Percentiles rank a stretch among this genome's conserved stretches.
These are phyloP conservation scores for Brachynemurus nebulosus DNA, from an alignment of 2,888 invertebrate genomes.

Conservation along the genomic window DNA sequence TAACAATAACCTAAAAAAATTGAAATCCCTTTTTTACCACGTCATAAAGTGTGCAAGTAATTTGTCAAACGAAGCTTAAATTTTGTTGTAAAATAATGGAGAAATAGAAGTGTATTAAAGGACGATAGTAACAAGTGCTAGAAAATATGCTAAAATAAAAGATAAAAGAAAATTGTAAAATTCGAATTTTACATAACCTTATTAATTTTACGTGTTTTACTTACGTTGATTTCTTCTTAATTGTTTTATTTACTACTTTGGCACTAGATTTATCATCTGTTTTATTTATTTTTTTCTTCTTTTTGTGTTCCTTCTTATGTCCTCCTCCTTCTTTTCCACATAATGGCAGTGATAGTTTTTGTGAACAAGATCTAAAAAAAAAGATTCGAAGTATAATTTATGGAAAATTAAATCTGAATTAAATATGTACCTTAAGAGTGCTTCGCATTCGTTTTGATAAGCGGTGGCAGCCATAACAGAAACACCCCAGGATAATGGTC, in stretches of 20 bases:
- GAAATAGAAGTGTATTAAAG: too few species aligned
- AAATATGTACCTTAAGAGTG: slow-evolving; percentile 37
- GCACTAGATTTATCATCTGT: slow-evolving; percentile 13
- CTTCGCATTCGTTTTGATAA: slow-evolving; percentile 42
- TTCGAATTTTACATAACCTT: too few species aligned
- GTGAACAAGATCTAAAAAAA: slow-evolving; percentile 44
- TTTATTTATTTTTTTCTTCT: slow-evolving; percentile 19
- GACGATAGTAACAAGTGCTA: too few species aligned
- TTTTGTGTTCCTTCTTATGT: slow-evolving; percentile 20
- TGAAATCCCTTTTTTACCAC: too few species aligned
- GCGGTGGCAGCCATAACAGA: slow-evolving; percentile 41
- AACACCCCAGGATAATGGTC: slow-evolving; percentile 53
- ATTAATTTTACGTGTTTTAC: background rate
- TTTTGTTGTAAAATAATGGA: too few species aligned
- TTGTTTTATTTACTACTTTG: slow-evolving; percentile 18
- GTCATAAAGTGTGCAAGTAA: too few species aligned
- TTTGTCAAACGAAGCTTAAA: too few species aligned
- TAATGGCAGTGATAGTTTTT: slow-evolving; percentile 38
- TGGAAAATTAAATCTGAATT: slow-evolving; percentile 4
- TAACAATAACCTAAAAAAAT: too few species aligned
- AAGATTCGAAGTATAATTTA: too few species aligned
- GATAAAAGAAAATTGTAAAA: too few species aligned
- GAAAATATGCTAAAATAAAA: too few species aligned
- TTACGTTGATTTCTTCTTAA: slow-evolving; percentile 23
- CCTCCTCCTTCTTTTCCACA: slow-evolving; percentile 17